Evolutionary conservation across 2,888 invertebrate species (phyloP), one percentile per base, ranked within the genome.

Genomic region (Adineta ricciae): DNA sequence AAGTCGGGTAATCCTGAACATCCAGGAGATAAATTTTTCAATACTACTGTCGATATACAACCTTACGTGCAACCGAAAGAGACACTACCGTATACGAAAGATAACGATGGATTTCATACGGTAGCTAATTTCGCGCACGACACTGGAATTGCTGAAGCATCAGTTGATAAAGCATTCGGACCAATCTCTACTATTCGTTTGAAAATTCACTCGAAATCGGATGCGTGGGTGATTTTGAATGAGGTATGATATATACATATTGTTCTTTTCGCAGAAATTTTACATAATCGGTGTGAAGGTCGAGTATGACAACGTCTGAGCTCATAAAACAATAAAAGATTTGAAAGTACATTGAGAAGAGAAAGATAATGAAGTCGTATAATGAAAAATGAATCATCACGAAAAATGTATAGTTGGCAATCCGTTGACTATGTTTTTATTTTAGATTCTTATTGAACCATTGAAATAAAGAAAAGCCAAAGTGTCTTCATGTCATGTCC

Each of bases 191-290:
- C 93, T 83, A 90, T 96, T 87, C 93, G 96, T 83, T 91, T 97
- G n/a, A 93, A 93, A 86, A 94, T 96, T 32, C 94, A 94, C 87
- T 93, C 93, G 86, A 93, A 94, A 88, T 95, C 94, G 90, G 93
- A 93, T 87, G 94, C 94, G 90, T 96, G 96, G 96, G 95, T 94
- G 14, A 94, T 96, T 87, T 92, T 97, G 82, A 96, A 95, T 89
- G 96, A 97, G 93, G 95, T 95, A 78, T 32, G 16, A 52, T 52
- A 52, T 52, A 52, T 5, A 21, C 19, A 1, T 24, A 52, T 16
- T 21, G 1, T 52, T 21, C 50, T 50, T 50, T 49, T 16, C 11
- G 19, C 19, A 50, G 19, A 50, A 16, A 50, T 9, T 8, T 46
- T 5, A 46, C 46, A 46, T 46, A 46, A 46, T 46, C 5, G 5